Evolutionary conservation across 1,140 invertebrate genomes (phyloP), one percentile per base, ranked within the genome.

Genomic region (Drosophila virilis): DNA sequence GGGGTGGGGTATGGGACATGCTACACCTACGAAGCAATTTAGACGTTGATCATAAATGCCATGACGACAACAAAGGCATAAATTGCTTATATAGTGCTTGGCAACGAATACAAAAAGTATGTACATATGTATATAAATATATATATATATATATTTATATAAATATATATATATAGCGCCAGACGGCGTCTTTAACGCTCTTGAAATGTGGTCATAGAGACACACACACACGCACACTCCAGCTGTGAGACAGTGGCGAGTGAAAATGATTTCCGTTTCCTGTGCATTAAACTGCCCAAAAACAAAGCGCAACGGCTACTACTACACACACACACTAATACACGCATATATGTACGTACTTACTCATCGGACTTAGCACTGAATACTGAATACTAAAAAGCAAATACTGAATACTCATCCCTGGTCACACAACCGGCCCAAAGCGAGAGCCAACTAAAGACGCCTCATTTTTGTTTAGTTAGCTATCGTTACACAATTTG

Each of bases 181-280:
- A 55, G 17, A 15, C 54, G 60, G 8, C 28, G 28, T 35, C 13
- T 33, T 43, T n/a, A 59, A 13, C 42, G 1, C 55, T 59, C 38
- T 58, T 58, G 6, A 58, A 42, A 43, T 17, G 12, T n/a, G 22
- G 22, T 28, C 22, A 28, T 28, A 28, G 22, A 28, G 22, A 28
- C 22, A 28, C 22, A 28, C 22, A 28, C 7, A 2, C 9, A 51
- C 38, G 68, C 61, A 60, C 38, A 55, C 22, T 15, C 35, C 5
- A 46, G 33, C 43, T 45, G 9, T 32, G 57, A 32, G 45, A 71
- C 60, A 33, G 35, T 46, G 52, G 33, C 13, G 37, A 71, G 59
- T 62, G 40, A 72, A 83, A 83, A 85, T 83, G 80, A 83, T 85
- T 83, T 83, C 80, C 80, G 80, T 83, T 83, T 83, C 80, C 80